Base-by-base conservation (phyloP, 2,888 invertebrate species). In the Sylvicola cinctus region DNA sequence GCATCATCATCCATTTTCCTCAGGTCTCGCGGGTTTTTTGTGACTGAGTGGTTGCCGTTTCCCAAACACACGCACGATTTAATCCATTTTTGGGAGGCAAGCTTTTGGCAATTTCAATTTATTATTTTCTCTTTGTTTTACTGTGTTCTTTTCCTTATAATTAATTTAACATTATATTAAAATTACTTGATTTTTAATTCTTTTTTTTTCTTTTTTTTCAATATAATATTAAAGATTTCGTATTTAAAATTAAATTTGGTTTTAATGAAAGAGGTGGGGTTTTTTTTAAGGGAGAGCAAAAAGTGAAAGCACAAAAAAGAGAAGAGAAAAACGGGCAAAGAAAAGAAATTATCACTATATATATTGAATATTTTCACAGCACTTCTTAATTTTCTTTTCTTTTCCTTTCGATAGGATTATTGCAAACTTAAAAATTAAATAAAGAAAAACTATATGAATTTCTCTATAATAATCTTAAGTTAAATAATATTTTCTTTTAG, bases 1-100 rank as follows among this genome's bases (percentile, higher is more conserved):
- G 43, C 42, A 43, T 45, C 43, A 43, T 45, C 45, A 41, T 45
- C 45, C 45, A 45, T 45, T 41, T 45, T 45, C 41, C 31, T 35
- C 35, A 20, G 20, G 20, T 20, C 20, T 20, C 20, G 20, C 20
- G 20, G 20, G 33, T 28, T 38, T 37, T 35, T 29, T 40, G 32
- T 20, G 20, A 20, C 20, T 20, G 20, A 20, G 20, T 20, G 20
- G 20, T 20, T 20, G 32, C 34, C 33, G 29, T 34, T 37, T 34
- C n/a, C 32, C 27, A 11, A 23, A 23, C 16, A 15, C 29, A 28
- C 28, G 14, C 28, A 13, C 15, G 12, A 20, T 35, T 12, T 26
- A 28, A 32, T 37, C n/a, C 33, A 25, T 31, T 20, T 31, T 34
- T 30, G 14, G 14, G 32, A 26, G 14, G 17, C 16, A 28, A 28